Conservation (phyloP, 1,140 invertebrate genomes). For the Drosophila parabipectinata region DNA sequence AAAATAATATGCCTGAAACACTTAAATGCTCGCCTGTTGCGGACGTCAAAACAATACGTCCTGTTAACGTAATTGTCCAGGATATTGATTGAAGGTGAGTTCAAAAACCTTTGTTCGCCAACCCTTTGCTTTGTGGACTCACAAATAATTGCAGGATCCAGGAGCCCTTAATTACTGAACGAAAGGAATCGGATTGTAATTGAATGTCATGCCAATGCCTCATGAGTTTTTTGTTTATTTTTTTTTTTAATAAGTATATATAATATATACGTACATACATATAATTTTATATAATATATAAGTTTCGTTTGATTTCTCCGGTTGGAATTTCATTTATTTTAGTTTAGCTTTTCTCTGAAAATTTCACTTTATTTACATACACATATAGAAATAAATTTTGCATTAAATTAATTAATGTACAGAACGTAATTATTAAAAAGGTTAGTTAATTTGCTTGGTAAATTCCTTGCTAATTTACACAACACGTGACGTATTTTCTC, state of each 20-base stretch:
- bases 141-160: slow-evolving; percentile 10
- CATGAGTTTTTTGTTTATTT: slow-evolving; percentile 52
- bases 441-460: slow-evolving; percentile 43
- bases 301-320: slow-evolving; percentile 34
- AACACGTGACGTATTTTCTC: slow-evolving; percentile 26
- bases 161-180: slow-evolving; percentile 15
- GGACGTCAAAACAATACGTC: slow-evolving; percentile 8
- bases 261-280: slow-evolving; percentile 62
- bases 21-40: slow-evolving; percentile 13
- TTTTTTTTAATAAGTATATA: slow-evolving; percentile 67
- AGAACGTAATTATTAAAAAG: slow-evolving; percentile 46
- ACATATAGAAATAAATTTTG: slow-evolving; percentile 38
- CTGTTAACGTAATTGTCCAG: slow-evolving; percentile 7
- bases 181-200: slow-evolving; percentile 37
- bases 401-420: slow-evolving; percentile 44
- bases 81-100: slow-evolving; percentile 33
- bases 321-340: slow-evolving; percentile 46
- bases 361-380: slow-evolving; percentile 69
- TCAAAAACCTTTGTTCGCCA: slow-evolving; percentile 15
- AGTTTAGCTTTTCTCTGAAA: slow-evolving; percentile 47
- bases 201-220: slow-evolving; percentile 75
- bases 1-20: neutral
- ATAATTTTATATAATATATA: slow-evolving; percentile 60
- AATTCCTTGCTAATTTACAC: slow-evolving; percentile 51
- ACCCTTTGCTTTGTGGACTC: neutral